Conservation (phyloP, 53 echinoderm and acorn worm species). For the Stichopus horrens region DNA sequence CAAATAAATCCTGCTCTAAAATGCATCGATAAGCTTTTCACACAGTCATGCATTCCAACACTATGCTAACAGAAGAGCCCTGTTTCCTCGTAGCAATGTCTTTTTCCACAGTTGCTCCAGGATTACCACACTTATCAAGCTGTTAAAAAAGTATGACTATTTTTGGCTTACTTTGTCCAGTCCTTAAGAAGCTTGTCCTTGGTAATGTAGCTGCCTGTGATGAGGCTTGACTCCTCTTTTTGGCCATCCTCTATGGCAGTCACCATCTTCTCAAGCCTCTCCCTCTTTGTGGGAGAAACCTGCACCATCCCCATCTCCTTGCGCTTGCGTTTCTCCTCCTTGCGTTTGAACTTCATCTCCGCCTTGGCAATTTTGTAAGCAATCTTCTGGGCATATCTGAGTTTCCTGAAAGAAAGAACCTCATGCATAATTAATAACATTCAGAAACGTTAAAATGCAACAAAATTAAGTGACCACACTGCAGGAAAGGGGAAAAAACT, state of each 20-base stretch:
- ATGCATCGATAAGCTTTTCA: too few relatives aligned
- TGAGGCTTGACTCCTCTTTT: background rate
- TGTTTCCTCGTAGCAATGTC: too few relatives aligned
- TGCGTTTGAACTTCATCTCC: conserved; percentile 76
- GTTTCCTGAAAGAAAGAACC: conserved; percentile 20
- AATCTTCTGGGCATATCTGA: conserved; percentile 69
- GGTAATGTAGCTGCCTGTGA: background rate
- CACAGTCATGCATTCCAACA: too few relatives aligned
- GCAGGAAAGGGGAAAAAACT: too few relatives aligned
- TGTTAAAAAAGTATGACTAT: background rate
- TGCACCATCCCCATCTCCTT: conserved; percentile 49
- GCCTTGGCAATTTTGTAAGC: conserved; percentile 72
- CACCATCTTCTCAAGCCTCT: conserved; percentile 71
- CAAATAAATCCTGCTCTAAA: too few relatives aligned
- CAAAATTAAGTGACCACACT: too few relatives aligned
- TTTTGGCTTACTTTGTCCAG: conserved; percentile 15
- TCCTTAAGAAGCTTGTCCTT: background rate
- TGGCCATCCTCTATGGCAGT: conserved; percentile 53
- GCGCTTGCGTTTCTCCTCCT: conserved; percentile 72
- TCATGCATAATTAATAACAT: too few relatives aligned
- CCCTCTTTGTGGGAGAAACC: conserved; percentile 79
- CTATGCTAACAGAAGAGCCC: too few relatives aligned
- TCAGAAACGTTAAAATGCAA: too few relatives aligned
- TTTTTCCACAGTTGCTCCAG: background rate
- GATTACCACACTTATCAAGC: background rate